phyloP scores from a whole-genome alignment of 2,797 vertebrate genomes.

The Pagetopsis macropterus region DNA sequence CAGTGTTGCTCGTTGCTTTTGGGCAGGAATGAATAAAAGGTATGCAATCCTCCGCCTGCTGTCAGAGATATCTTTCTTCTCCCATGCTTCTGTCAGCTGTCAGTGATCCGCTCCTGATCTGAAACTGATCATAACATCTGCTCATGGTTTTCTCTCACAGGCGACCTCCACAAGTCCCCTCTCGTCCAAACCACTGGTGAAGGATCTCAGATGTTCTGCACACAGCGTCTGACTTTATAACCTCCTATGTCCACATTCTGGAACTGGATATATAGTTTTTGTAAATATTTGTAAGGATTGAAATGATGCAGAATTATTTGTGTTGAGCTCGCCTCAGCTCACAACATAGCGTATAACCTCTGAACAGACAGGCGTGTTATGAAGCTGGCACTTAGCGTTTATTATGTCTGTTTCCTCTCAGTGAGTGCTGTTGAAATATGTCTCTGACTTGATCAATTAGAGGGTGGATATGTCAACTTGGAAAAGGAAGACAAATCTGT shows the following conservation, averaged over 20 bases:
- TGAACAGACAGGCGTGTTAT: conserved; percentile 8
- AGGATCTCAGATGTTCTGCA: neutral
- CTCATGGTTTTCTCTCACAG: conserved; percentile 49
- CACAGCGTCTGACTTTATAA: neutral
- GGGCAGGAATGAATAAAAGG: conserved; percentile 25
- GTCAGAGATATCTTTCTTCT: neutral
- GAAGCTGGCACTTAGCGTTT: neutral
- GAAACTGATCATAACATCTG: neutral
- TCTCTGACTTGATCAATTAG: neutral
- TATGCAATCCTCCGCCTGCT: conserved; percentile 10
- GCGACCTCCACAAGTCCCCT: conserved; percentile 66
- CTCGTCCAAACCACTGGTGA: conserved; percentile 71
- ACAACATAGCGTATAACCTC: neutral
- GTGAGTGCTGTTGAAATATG: neutral
- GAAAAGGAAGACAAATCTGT: neutral
- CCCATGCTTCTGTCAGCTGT: neutral
- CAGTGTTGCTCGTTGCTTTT: conserved; percentile 21
- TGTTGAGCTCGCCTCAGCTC: neutral
- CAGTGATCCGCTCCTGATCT: neutral
- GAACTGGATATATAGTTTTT: neutral
- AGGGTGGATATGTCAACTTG: neutral
- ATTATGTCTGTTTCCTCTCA: neutral
- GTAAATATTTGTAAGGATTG: neutral
- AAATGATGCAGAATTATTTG: neutral
- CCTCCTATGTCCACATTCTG: neutral